phyloP scores from a whole-genome alignment of 2,888 invertebrate genomes.

The Pomacea canaliculata region DNA sequence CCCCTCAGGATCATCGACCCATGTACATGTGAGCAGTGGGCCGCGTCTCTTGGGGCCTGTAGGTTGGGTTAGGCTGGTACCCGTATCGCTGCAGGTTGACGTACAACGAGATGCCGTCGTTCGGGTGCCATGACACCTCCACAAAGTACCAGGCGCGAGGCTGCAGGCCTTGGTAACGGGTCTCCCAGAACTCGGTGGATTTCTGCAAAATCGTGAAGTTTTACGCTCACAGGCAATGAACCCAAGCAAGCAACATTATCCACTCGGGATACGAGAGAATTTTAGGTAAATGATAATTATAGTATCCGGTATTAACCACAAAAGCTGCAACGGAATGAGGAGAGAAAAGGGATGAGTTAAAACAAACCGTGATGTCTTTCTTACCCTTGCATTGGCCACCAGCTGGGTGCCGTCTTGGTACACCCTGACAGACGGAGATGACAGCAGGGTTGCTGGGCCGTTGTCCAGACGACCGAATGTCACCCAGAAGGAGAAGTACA shows the following conservation, averaged over 20 bases:
- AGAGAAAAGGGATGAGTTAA: too few species aligned
- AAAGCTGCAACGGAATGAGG: too few species aligned
- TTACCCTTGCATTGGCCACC: slow-evolving; percentile 11
- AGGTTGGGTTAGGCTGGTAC: slow-evolving; percentile 34
- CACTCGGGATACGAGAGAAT: neutral
- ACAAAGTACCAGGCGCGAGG: slow-evolving; percentile 62
- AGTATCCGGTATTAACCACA: too few species aligned
- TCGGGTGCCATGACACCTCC: slow-evolving; percentile 60
- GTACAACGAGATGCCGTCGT: slow-evolving; percentile 53
- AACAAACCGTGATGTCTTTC: neutral
- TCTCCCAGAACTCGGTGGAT: slow-evolving; percentile 33
- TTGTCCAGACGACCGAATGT: slow-evolving; percentile 48
- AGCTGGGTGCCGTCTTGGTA: slow-evolving; percentile 11
- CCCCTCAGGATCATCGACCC: slow-evolving; percentile 47
- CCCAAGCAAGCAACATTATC: neutral
- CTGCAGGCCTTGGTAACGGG: slow-evolving; percentile 28
- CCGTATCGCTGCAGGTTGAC: slow-evolving; percentile 50
- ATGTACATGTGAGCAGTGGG: slow-evolving; percentile 50
- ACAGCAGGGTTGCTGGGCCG: slow-evolving; percentile 48
- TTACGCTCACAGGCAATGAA: neutral
- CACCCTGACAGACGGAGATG: slow-evolving; percentile 54
- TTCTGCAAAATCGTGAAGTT: slow-evolving; percentile 1
- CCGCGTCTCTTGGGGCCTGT: slow-evolving; percentile 21
- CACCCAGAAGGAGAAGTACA: slow-evolving; percentile 61
- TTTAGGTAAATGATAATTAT: neutral